These are phyloP conservation scores for Ylistrum balloti DNA, from an alignment of 1,140 invertebrate species.

Conservation along the genomic window DNA sequence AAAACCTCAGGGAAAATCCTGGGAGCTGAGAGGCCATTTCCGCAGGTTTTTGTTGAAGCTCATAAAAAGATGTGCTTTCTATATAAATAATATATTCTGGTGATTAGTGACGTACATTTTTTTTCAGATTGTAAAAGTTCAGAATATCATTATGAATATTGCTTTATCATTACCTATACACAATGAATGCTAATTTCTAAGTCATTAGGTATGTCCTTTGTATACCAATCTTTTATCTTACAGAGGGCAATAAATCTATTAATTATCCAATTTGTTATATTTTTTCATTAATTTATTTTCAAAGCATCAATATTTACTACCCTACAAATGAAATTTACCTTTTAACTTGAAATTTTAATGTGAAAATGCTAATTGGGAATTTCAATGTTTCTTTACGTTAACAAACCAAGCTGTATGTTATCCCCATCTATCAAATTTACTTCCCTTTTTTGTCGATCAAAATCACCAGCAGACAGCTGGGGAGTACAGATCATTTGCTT, in stretches of 20 bases:
- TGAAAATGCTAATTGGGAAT: no score
- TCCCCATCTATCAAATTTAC: constrained; percentile 1
- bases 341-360: neutral
- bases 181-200: neutral
- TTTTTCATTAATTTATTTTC: neutral
- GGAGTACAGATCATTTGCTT: neutral
- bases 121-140: no score
- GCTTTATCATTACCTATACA: neutral
- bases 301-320: neutral
- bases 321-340: neutral
- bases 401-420: neutral
- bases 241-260: no score
- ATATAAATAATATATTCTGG: no score
- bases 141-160: neutral
- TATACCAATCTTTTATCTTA: no score
- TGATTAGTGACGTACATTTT: no score
- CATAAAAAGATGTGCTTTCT: no score
- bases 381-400: neutral
- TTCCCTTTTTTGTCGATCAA: neutral
- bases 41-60: no score
- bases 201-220: no score
- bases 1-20: no score
- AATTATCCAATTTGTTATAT: no score
- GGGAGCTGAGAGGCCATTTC: no score
- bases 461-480: neutral